These are phyloP conservation scores for Atta cephalotes DNA, from an alignment of 1,140 invertebrate genomes.

Conservation along the genomic window DNA sequence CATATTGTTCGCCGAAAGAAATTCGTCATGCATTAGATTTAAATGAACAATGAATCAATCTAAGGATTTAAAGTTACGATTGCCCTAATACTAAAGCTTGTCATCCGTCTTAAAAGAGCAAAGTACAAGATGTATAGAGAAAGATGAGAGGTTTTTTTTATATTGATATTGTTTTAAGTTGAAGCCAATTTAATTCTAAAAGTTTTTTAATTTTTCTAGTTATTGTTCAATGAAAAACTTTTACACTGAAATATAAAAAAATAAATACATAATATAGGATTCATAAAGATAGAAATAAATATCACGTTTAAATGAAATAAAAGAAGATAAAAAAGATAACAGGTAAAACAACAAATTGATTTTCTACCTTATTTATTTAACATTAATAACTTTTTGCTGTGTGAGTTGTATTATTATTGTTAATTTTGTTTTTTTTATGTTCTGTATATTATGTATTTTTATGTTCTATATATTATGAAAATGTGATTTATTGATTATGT, in stretches of 20 bases:
- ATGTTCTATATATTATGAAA: background rate
- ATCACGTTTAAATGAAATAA: background rate
- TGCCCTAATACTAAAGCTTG: background rate
- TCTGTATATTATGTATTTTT: background rate
- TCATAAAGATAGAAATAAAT: background rate
- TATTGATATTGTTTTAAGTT: background rate
- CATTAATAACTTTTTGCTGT: background rate
- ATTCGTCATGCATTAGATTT: slow-evolving; percentile 15
- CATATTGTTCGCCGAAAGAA: background rate
- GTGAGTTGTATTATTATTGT: background rate
- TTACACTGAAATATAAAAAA: background rate
- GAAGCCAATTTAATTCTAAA: background rate
- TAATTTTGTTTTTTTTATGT: background rate
- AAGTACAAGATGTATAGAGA: background rate
- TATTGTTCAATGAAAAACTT: slow-evolving; percentile 8
- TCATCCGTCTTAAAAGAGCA: background rate
- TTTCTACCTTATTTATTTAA: slow-evolving; percentile 18
- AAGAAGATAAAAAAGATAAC: background rate
- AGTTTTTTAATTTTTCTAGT: slow-evolving; percentile 3
- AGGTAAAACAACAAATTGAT: background rate
- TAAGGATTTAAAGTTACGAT: background rate
- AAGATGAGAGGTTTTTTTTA: background rate
- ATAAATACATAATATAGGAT: background rate
- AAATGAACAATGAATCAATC: background rate
- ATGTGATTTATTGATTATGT: slow-evolving; percentile 17